Evolutionary conservation across 2,797 vertebrate species (phyloP), one percentile per base, ranked within the genome.

Genomic region (Vireo griseus): DNA sequence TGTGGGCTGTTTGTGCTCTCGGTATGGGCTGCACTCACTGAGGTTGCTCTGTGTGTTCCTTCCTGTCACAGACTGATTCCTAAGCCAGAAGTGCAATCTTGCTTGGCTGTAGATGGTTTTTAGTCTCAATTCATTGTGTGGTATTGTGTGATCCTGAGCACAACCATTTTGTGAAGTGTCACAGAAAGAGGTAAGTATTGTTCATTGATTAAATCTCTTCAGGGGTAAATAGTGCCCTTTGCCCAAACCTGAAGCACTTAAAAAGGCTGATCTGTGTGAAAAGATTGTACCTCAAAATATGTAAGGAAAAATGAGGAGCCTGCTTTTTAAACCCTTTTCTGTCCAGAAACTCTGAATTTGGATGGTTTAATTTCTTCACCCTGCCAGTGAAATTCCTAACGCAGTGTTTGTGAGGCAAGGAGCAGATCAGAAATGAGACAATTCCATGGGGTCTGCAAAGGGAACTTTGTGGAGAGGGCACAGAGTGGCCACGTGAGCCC

Each of bases 21-120:
- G 11, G 44, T 26, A 31, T 16, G 20, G 37, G 33, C 58, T 72
- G 31, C 9, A 0, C 47, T 84, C 1, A 0, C 13, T 6, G 48
- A 62, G 51, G 48, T 54, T 90, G 44, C 26, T 63, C 22, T 35
- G 17, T 54, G 0, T 29, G 25, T 67, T 13, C 1, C 15, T 63
- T 13, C 44, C 37, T 17, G 14, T 59, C 40, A 31, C 45, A 73
- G 44, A n/a, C 31, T 33, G 6, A 4, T 54, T 79, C 75, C 69
- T 78, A 79, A 25, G 45, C 29, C 40, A 74, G 69, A 71, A 66
- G 21, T 50, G 22, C 63, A 65, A 14, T 63, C 74, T 68, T 44
- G 4, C 29, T 58, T 69, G 55, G 22, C 57, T 72, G 19, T 25
- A 39, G 47, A 44, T 78, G 50, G 8, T 25, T 47, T 74, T 75